Percentiles rank a stretch among this genome's conserved stretches.
phyloP scores from a whole-genome alignment of 2,888 invertebrate species.

The Calameuta pallipes region DNA sequence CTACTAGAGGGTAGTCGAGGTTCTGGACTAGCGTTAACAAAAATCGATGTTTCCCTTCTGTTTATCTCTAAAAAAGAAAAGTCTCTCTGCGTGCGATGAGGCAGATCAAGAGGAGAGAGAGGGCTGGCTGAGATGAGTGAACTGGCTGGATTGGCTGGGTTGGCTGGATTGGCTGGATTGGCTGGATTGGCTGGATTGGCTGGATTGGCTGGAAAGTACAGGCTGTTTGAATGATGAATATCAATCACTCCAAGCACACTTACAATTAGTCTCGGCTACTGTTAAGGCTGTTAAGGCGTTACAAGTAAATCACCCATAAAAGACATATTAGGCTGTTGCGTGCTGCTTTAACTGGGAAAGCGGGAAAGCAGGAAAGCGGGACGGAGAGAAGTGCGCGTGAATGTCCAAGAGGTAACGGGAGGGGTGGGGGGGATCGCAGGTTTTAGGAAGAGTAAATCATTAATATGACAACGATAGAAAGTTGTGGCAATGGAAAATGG shows the following conservation, averaged over 20 bases:
- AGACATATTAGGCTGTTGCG: not conserved
- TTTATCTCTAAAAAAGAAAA: conserved; percentile 14
- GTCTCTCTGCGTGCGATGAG: not conserved
- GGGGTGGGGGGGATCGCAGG: not conserved
- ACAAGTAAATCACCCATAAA: not conserved
- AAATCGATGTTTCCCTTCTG: conserved; percentile 51
- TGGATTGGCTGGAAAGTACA: no score
- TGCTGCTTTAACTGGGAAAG: not conserved
- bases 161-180: no score
- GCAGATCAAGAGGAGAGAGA: no score
- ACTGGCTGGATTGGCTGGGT: no score
- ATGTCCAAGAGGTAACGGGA: no score
- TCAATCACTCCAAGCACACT: not conserved
- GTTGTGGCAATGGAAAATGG: not conserved
- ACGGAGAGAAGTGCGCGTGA: not conserved
- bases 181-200: no score
- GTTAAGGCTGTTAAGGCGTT: not conserved
- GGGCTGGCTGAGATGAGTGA: no score
- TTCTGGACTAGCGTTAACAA: conserved; percentile 28
- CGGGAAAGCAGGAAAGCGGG: not conserved
- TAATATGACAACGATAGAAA: not conserved
- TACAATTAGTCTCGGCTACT: not conserved
- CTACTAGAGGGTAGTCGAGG: not conserved
- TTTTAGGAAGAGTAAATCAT: not conserved
- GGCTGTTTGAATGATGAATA: not conserved